Evolutionary conservation across 2,888 invertebrate genomes (phyloP).

Genomic region (Venustoraphidia nigricollis): DNA sequence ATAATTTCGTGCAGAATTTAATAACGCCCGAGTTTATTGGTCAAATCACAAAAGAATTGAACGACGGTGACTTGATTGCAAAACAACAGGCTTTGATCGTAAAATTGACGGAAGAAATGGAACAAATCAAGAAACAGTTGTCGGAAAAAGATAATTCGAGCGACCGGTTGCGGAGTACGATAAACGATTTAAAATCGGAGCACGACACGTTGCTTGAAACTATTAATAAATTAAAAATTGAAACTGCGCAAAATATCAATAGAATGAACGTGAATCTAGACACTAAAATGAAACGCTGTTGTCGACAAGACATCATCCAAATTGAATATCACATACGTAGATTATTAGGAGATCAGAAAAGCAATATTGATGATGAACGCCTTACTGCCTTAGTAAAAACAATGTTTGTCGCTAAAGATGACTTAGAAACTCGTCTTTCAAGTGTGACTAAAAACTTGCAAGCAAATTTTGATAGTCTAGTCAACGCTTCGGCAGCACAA

Average conservation of each 20-base stretch:
- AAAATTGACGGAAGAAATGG: slow-evolving; percentile 25
- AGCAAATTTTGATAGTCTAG: slow-evolving; percentile 27
- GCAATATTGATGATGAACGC: slow-evolving; percentile 26
- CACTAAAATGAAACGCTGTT: slow-evolving; percentile 19
- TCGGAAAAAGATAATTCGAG: slow-evolving; percentile 23
- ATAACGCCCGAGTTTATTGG: too few relatives aligned
- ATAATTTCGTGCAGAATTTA: too few relatives aligned
- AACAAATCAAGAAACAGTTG: slow-evolving; percentile 36
- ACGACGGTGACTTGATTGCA: too few relatives aligned
- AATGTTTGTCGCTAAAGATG: slow-evolving; percentile 45
- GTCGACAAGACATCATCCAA: slow-evolving; percentile 19
- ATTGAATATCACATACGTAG: slow-evolving; percentile 20
- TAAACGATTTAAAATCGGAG: too few relatives aligned
- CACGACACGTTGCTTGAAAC: slow-evolving; percentile 13
- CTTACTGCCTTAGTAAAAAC: slow-evolving; percentile 42
- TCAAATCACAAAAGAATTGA: too few relatives aligned
- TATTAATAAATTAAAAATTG: slow-evolving; percentile 3
- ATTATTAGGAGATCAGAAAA: slow-evolving; percentile 20
- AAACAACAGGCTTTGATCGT: too few relatives aligned
- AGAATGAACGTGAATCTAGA: slow-evolving; percentile 10
- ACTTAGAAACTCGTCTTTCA: slow-evolving; percentile 37
- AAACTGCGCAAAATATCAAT: slow-evolving; percentile 11
- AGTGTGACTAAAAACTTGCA: slow-evolving; percentile 32
- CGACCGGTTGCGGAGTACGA: too few relatives aligned
- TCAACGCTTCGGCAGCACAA: slow-evolving; percentile 21